Base-by-base conservation (phyloP, 2,888 invertebrate genomes). In the Drosophila neotestacea region DNA sequence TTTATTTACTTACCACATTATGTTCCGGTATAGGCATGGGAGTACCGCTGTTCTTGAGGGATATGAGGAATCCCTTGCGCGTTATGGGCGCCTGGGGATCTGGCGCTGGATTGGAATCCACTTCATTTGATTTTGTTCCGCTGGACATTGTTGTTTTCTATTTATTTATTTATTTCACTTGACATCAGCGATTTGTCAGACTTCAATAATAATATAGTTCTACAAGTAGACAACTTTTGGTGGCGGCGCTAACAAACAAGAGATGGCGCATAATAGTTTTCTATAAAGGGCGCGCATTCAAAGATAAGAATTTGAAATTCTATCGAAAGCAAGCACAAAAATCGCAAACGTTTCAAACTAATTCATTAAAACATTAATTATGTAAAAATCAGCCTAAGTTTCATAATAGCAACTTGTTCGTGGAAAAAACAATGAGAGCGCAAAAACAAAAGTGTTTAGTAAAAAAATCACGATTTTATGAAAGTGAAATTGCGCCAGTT, bases 1-100 rank as follows among this genome's bases (percentile, higher is more conserved):
- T 13, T 38, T 44, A 6, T 60, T 10, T 27, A 94, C 94, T 93
- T 94, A 97, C 97, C 88, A 96, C 94, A 93, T 97, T 97, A 88
- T 95, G 94, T 90, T 97, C 97, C 0, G 96, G 96, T 91, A 98
- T 97, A 89, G 95, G 96, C 95, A 97, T 96, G 0, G 96, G 95
- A 91, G 96, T 96, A 7, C 97, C 96, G 38, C 96, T 96, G 42
- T 96, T 96, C 81, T 96, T 94, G 79, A 97, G 95, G 0, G 97
- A 97, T 78, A 96, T 96, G 1, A 97, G 94, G 54, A 96, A 95
- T 0, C 97, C 97, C 91, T 96, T 96, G 44, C 96, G 95, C 2
- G 96, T 95, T 11, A 96, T 95, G 0, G 97, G 96, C 0, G 96
- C 96, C 11, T 96, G 95, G 0, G 96, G 96, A 93, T 97, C 97